Evolutionary conservation across 2,797 vertebrate species (phyloP).

Genomic region (Alosa sapidissima): DNA sequence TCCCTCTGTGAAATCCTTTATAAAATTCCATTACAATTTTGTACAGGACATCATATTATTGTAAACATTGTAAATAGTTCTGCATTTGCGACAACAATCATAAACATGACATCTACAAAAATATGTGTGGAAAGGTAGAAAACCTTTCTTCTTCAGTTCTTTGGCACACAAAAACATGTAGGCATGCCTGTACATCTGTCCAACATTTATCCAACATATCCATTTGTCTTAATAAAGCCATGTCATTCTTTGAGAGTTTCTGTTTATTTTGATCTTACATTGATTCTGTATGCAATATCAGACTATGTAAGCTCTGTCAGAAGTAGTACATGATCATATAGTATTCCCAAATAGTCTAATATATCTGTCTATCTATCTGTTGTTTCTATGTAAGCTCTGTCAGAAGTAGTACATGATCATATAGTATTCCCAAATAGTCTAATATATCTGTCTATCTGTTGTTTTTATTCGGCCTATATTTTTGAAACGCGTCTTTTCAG

Average conservation of each 20-base stretch:
- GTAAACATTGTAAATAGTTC: constrained; percentile 83
- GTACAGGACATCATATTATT: constrained; percentile 74
- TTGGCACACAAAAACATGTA: constrained; percentile 45
- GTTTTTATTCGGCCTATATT: no score
- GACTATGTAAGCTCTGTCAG: not conserved
- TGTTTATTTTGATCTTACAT: not conserved
- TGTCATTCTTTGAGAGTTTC: constrained; percentile 60
- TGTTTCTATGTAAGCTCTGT: not conserved
- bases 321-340: not conserved
- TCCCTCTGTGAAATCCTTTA: constrained; percentile 70
- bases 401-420: not conserved
- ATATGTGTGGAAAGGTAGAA: constrained; percentile 60
- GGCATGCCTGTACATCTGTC: constrained; percentile 72
- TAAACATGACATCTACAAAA: constrained; percentile 47
- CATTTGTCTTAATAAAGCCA: constrained; percentile 82
- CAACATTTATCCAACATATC: constrained; percentile 62
- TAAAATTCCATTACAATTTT: constrained; percentile 74
- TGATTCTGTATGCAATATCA: not conserved
- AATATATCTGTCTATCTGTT: not conserved
- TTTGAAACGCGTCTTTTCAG: not conserved
- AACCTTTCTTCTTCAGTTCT: constrained; percentile 36
- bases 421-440: not conserved
- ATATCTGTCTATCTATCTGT: not conserved
- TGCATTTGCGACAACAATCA: constrained; percentile 79
- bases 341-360: not conserved